phyloP scores from a whole-genome alignment of 2,888 invertebrate genomes.

The Drosophila tripunctata region DNA sequence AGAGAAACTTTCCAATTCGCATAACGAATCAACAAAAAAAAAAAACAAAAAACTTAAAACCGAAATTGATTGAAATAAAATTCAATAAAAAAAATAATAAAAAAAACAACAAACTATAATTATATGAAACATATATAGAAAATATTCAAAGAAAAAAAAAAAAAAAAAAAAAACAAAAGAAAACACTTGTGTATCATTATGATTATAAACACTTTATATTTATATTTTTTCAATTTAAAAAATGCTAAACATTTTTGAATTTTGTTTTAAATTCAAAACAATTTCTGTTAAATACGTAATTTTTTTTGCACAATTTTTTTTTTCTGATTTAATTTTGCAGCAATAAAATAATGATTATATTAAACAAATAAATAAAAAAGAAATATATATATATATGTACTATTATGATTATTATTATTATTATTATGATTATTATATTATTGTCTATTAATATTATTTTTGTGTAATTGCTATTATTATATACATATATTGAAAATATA shows the following conservation, averaged over 20 bases:
- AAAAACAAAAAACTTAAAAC: conserved; percentile 1
- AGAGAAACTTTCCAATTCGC: conserved; percentile 61
- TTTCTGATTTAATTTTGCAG: conserved; percentile 35
- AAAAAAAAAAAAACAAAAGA: conserved; percentile 12
- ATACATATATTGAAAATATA: conserved; percentile 68
- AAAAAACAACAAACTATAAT: conserved; percentile 38
- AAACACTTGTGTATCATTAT: conserved; percentile 26
- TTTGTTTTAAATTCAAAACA: not conserved
- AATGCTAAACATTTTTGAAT: not conserved
- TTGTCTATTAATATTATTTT: conserved; percentile 73
- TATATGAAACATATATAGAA: conserved; percentile 48
- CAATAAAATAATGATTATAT: conserved; percentile 41
- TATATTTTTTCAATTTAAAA: not conserved
- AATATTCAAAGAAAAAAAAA: conserved; percentile 33
- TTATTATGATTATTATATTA: conserved; percentile 62
- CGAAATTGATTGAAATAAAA: conserved; percentile 33
- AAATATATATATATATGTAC: conserved; percentile 45
- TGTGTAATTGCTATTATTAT: conserved; percentile 72
- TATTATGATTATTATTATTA: conserved; percentile 65
- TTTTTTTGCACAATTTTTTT: conserved; percentile 15
- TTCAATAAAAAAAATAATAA: too few species aligned
- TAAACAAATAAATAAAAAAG: conserved; percentile 17
- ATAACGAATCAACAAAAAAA: conserved; percentile 50
- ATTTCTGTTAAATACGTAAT: not conserved
- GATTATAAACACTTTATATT: conserved; percentile 7